These are phyloP conservation scores for Sorex maritimensis DNA, from an alignment of 2,797 vertebrate species.

Conservation along the genomic window DNA sequence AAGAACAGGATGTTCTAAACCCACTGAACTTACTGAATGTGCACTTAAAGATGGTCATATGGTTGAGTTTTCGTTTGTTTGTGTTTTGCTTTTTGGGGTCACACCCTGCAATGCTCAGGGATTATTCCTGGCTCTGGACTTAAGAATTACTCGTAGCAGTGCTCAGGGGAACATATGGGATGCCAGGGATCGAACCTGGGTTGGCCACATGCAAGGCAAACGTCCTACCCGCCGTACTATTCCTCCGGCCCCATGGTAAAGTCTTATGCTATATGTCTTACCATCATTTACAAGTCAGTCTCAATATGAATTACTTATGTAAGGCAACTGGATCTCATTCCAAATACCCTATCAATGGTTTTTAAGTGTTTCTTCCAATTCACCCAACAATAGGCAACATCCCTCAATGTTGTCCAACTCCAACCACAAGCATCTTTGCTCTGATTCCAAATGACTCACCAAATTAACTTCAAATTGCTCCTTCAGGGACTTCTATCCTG, in stretches of 20 bases:
- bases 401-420: not conserved
- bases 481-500: not conserved
- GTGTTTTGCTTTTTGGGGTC: no score
- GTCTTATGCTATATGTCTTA: slow-evolving; percentile 8
- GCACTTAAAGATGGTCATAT: not conserved
- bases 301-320: slow-evolving; percentile 18
- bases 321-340: not conserved
- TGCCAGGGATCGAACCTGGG: no score
- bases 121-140: no score
- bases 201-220: no score
- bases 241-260: not conserved
- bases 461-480: not conserved
- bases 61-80: no score
- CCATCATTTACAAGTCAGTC: not conserved
- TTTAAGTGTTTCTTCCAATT: not conserved
- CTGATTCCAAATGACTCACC: not conserved
- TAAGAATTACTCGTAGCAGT: no score
- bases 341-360: not conserved
- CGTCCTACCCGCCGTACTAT: no score
- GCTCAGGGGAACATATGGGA: no score
- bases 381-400: not conserved
- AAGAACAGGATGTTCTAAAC: not conserved
- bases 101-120: no score
- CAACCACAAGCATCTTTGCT: not conserved
- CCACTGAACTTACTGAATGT: not conserved